These are phyloP conservation scores for Lucinisca nassula DNA, from an alignment of 2,888 invertebrate species.

Conservation along the genomic window DNA sequence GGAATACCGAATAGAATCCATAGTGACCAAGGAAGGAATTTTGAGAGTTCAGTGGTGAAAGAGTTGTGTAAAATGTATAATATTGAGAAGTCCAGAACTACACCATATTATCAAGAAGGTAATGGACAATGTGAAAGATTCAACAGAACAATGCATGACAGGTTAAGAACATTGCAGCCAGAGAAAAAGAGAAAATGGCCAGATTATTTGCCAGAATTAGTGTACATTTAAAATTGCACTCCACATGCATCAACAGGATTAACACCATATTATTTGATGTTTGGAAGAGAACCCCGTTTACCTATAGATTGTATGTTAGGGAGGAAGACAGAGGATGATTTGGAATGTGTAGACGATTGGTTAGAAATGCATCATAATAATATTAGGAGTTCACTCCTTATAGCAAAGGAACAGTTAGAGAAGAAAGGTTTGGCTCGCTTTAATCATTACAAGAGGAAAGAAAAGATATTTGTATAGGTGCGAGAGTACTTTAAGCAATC, in stretches of 20 bases:
- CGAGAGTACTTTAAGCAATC: neutral
- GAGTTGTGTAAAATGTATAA: too few relatives aligned
- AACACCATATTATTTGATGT: neutral
- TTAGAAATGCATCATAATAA: neutral
- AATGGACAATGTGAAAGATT: too few relatives aligned
- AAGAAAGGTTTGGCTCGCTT: neutral
- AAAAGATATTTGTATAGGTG: neutral
- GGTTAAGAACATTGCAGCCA: too few relatives aligned
- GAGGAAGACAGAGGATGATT: neutral
- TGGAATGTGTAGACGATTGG: neutral
- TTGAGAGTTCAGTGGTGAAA: too few relatives aligned
- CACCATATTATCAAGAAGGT: too few relatives aligned
- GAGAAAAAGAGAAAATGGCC: too few relatives aligned
- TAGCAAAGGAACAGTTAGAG: neutral
- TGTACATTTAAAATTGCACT: neutral
- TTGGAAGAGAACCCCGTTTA: neutral
- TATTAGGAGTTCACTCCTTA: neutral
- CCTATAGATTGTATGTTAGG: slow-evolving; percentile 1
- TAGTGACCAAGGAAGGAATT: too few relatives aligned
- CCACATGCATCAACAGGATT: slow-evolving; percentile 1
- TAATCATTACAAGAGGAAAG: neutral
- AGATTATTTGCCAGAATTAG: too few relatives aligned
- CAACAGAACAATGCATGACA: too few relatives aligned
- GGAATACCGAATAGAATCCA: too few relatives aligned
- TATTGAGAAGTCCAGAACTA: too few relatives aligned